These are phyloP conservation scores for Gulo gulo DNA, from an alignment of 2,113 vertebrate species.

Conservation along the genomic window DNA sequence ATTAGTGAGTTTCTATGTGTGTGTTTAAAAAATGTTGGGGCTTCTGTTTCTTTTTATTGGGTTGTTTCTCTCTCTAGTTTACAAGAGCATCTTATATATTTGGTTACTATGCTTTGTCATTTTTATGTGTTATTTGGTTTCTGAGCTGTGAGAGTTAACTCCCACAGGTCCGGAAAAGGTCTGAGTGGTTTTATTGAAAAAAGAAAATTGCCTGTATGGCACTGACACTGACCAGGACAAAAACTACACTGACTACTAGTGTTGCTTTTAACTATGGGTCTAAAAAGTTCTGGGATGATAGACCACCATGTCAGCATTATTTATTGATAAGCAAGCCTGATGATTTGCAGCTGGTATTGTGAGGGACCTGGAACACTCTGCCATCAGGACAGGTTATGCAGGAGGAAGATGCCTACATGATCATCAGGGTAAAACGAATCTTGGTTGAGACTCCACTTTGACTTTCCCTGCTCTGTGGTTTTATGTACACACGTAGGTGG, in stretches of 20 bases:
- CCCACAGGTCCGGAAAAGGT: not conserved
- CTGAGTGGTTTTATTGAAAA: not conserved
- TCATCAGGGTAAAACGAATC: not conserved
- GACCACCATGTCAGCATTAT: not conserved
- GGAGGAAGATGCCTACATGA: not conserved
- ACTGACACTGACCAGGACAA: not conserved
- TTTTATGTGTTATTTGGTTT: not conserved
- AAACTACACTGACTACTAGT: not conserved
- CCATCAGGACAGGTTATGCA: not conserved
- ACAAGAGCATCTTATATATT: not conserved
- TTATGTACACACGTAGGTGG: not conserved
- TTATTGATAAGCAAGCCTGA: not conserved
- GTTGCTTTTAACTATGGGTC: not conserved
- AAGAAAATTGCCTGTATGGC: not conserved
- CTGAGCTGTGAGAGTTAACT: not conserved
- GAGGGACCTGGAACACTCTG: not conserved
- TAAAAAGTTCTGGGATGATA: not conserved
- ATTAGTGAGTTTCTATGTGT: not conserved
- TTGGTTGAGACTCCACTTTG: not conserved
- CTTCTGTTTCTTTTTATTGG: not conserved
- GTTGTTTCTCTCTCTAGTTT: constrained; percentile 10
- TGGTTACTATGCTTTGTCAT: not conserved
- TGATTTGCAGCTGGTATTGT: not conserved
- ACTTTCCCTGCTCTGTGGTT: not conserved
- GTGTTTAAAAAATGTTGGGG: not conserved